Evolutionary conservation across 2,797 vertebrate species (phyloP), one percentile per base, ranked within the genome.

Genomic region (Gastrophryne carolinensis): DNA sequence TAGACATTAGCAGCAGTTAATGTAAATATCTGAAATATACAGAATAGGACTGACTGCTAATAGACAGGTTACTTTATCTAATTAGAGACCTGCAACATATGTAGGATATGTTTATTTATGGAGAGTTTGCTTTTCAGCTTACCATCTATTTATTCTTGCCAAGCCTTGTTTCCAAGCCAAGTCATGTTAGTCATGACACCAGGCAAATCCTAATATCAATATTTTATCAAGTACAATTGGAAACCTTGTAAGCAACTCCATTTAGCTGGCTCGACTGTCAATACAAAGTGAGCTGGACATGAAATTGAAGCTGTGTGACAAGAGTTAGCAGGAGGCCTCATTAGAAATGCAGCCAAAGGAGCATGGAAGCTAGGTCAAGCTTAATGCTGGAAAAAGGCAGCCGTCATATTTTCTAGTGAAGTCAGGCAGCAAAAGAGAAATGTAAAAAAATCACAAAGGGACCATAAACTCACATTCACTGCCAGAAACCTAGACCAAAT

Each of bases 261-360:
- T 11, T 29, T 15, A 69, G n/a, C 52, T 57, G 66, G 23, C n/a
- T 24, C 41, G 21, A 44, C 52, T 29, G 24, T 32, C 27, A 15
- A 15, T 58, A 19, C 2, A 27, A 34, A 39, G 23, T 29, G 17
- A 4, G n/a, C 8, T 52, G 65, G 23, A 68, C 32, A 72, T 50
- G 44, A 61, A 47, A 49, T 39, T 70, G 67, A 70, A 34, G 47
- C 29, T 60, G 82, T 79, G 83, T 85, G 84, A 84, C 80, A 76
- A 32, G 23, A 62, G 82, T n/a, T 83, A 85, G 80, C 80, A 79
- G 85, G 84, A 72, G 83, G 60, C 69, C 84, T 84, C 80, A 82
- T 87, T 85, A 83, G 79, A 84, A 85, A 76, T 71, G 69, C 62
- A 76, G 80, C 71, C 82, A 81, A 81, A 75, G 75, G 77, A 75